A percentile compares a stretch with the other conserved stretches of the same genome.
These are phyloP conservation scores for Oceanites oceanicus DNA, from an alignment of 2,113 vertebrate species.

Conservation along the genomic window DNA sequence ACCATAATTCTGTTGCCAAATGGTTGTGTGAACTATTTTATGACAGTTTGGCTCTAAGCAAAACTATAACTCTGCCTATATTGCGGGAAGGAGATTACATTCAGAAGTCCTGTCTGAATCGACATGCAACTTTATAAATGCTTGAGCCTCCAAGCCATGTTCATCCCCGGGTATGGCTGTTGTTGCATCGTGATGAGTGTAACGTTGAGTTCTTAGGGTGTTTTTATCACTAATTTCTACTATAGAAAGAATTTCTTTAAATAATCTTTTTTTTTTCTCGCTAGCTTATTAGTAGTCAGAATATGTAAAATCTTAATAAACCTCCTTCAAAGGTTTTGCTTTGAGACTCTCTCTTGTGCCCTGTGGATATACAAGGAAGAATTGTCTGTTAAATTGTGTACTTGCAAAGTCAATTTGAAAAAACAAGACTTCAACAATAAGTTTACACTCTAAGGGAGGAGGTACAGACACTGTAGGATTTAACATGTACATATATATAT, in stretches of 20 bases:
- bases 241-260: neutral
- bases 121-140: neutral
- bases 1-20: neutral
- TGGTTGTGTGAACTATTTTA: conserved; percentile 18
- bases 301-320: conserved; percentile 28
- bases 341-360: conserved; percentile 25
- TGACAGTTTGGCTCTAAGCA: conserved; percentile 33
- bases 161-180: neutral
- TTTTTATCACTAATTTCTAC: neutral
- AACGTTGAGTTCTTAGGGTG: neutral
- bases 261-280: neutral
- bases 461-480: neutral
- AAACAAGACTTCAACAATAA: conserved; percentile 28
- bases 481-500: neutral
- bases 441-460: neutral
- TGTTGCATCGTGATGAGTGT: neutral
- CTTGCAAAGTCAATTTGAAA: conserved; percentile 32
- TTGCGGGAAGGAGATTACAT: neutral
- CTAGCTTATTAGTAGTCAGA: conserved; percentile 34
- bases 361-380: neutral
- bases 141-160: neutral
- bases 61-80: neutral
- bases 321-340: conserved; percentile 12
- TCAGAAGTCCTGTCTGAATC: neutral
- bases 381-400: neutral